Base-by-base conservation (phyloP, 2,113 vertebrate genomes). In the Rhinopomastus cyanomelas region DNA sequence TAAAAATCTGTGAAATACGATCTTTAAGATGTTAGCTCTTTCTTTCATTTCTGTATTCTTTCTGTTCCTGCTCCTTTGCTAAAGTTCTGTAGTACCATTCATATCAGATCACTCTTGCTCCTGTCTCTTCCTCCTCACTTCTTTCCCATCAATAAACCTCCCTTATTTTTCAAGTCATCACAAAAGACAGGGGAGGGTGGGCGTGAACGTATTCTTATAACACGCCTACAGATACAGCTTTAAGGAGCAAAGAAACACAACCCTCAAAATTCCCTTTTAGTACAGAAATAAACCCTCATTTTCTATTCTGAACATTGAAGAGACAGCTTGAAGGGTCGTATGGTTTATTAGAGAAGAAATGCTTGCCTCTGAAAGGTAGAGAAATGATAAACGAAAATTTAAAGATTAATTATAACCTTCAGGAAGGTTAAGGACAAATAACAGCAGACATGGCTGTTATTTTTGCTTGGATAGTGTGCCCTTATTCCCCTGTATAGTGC, bases 1-100 rank as follows among this genome's bases (percentile, higher is more conserved):
- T 93, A 95, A 95, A 96, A 51, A 89, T 79, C 62, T 80, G 60
- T 89, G 79, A 94, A 96, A 96, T 93, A 90, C 8, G 55, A 57
- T 87, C 71, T 88, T 87, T 67, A 89, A 80, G 62, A 92, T 90
- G 67, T 94, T 92, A 1, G 0, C 18, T 32, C n/a, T 60, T 42
- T 91, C 75, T 82, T 69, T 72, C 51, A 79, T 81, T 89, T 90
- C 51, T 73, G 22, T 86, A 75, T 87, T 90, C 39, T 81, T 94
- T 92, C 86, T 92, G 20, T 36, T 81, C 59, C 61, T 81, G 14
- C 26, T 91, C 1, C 2, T 88, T 84, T 66, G 34, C 66, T 60
- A 48, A 79, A 84, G 10, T 65, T 95, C 46, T 61, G n/a, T 76
- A 69, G 16, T 36, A 69, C 19, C 37, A 30, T 57, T 90, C 55